Evolutionary conservation across 2,797 vertebrate genomes (phyloP), one percentile per base, ranked within the genome.

Genomic region (Periophthalmus magnuspinnatus): DNA sequence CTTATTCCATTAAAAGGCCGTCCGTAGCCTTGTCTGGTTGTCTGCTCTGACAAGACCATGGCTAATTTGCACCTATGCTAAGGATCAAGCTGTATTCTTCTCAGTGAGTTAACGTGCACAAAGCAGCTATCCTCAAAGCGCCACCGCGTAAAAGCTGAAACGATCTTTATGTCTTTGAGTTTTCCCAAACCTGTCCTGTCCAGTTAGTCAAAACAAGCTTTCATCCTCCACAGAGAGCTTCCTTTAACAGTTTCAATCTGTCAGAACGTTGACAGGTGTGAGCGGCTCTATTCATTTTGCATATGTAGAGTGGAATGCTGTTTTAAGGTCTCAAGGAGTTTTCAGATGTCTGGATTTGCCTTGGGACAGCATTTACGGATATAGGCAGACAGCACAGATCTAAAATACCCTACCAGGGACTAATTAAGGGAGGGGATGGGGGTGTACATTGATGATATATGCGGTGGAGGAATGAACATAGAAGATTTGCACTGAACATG

Each of bases 121-220:
- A 78, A 62, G 58, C 75, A 70, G 77, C 61, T 67, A 17, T 79
- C 66, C 77, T 88, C 79, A 82, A 81, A 84, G 72, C 72, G 63
- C 74, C 69, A 50, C 56, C 21, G 56, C 33, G 65, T 77, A 28
- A 67, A 81, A 69, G 58, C n/a, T 68, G 74, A 81, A 69, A 75
- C 36, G 50, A 19, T 71, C 81, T 78, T 1, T 61, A 69, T 68
- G 50, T 68, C 75, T 79, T 78, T 68, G 59, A 75, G 68, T 76
- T 58, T 50, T 61, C 72, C 38, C 24, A 33, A 45, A 55, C 38
- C 45, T 32, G 56, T 81, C 71, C 56, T 70, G 77, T 76, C 69
- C 76, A 67, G 74, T 84, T 85, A 77, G 70, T 81, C 65, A 77
- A 72, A 81, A 81, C 69, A 81, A 77, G 69, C 65, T 61, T 63